Evolutionary conservation across 2,797 vertebrate species (phyloP), one percentile per base, ranked within the genome.

Genomic region (Geotria australis): DNA sequence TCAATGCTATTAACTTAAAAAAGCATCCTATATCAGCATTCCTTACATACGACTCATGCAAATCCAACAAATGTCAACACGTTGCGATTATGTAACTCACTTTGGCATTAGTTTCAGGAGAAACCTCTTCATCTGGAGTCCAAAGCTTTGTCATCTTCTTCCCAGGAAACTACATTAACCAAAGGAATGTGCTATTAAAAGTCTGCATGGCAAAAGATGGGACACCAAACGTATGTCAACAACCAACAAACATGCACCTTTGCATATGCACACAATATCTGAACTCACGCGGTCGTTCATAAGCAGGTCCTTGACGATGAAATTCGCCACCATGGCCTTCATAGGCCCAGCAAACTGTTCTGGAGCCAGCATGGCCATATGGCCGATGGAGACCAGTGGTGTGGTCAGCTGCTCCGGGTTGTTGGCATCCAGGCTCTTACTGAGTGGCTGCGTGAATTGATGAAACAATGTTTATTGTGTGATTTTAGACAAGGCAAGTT

Each of bases 281-380:
- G 51, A 51, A 72, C 81, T 68, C 73, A 96, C 91, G 76, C 89
- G 72, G 70, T 98, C 89, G 60, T 98, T 98, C 91, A 98, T 98
- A 47, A 96, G 77, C 61, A 98, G 72, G 73, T 98, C 91, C 71
- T 98, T 98, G 61, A 98, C 91, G 56, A 96, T 98, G 65, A 98
- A 98, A 72, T 98, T 98, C 62, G 89, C 91, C 63, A 96, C 91
- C 24, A 98, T 88, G 61, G 89, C 91, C 74, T 98, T 98, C 89
- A 96, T 95, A 58, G 91, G 91, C 57, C 88, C 94, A 53, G 91
- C 91, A 70, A 98, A 98, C 65, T 98, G 91, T 71, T 98, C 91
- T 61, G 89, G 89, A 58, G 91, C 91, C 70, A 98, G 73, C 86
- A 98, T 94, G 60, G 91, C 86, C 70, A 98, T 96, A 65, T 98